These are phyloP conservation scores for Neopipo cinnamomea DNA, from an alignment of 2,113 vertebrate genomes.

Conservation along the genomic window DNA sequence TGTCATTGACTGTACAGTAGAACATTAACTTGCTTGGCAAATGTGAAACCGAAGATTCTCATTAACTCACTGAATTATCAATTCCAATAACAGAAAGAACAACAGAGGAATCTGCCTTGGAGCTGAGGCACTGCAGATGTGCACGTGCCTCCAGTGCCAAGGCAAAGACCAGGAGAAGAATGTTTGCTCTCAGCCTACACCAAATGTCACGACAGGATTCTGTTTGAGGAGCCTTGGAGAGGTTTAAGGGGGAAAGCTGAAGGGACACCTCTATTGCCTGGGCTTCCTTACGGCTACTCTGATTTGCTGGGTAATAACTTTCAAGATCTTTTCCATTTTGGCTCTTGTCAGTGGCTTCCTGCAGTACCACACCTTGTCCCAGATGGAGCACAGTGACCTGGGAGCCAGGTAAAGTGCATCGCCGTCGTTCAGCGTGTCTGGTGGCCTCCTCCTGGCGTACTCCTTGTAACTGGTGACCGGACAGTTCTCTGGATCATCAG, in stretches of 20 bases:
- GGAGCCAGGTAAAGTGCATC: constrained; percentile 29
- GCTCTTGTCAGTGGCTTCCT: background rate
- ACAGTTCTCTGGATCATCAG: background rate
- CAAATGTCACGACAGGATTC: background rate
- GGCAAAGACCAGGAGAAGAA: background rate
- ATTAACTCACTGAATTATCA: background rate
- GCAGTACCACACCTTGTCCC: constrained; percentile 46
- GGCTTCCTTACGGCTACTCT: background rate
- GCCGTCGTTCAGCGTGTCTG: background rate
- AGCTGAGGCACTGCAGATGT: background rate
- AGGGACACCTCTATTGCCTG: background rate
- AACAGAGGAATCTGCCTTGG: background rate
- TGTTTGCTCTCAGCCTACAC: background rate
- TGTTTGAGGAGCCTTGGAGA: background rate
- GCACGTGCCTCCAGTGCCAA: background rate
- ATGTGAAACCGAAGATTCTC: background rate
- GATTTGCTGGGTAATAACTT: background rate
- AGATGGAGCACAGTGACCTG: background rate
- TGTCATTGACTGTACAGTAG: background rate
- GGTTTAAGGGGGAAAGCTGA: background rate
- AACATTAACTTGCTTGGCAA: background rate
- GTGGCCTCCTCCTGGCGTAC: background rate
- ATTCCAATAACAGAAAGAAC: background rate
- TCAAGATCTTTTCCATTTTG: background rate
- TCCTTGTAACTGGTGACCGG: background rate